Percentiles rank a stretch among this genome's conserved stretches.
Conservation (phyloP, 2,113 vertebrate species). For the Macquaria ambigua region DNA sequence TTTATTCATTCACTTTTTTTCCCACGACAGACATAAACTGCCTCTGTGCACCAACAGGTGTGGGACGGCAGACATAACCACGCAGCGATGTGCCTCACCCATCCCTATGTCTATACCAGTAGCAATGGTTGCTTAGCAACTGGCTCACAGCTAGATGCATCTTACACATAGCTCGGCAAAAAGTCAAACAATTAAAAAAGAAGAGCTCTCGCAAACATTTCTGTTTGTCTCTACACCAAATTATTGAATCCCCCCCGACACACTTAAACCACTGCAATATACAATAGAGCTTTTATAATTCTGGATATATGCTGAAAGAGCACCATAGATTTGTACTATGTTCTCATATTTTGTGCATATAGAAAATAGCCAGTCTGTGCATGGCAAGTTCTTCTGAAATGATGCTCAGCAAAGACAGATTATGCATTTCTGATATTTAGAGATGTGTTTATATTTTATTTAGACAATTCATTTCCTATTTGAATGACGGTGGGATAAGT, state of each 20-base stretch:
- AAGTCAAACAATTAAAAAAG: conserved; percentile 67
- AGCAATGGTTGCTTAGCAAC: conserved; percentile 83
- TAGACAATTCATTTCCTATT: conserved; percentile 82
- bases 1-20: conserved; percentile 28
- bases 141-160: conserved; percentile 69
- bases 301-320: conserved; percentile 11
- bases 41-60: conserved; percentile 65
- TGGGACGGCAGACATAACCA: conserved; percentile 40
- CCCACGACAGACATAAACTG: conserved; percentile 1
- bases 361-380: conserved; percentile 63
- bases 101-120: conserved; percentile 62
- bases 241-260: conserved; percentile 59
- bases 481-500: conserved; percentile 74
- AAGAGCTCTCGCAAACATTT: conserved; percentile 41
- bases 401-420: conserved; percentile 73
- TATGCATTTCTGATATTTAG: conserved; percentile 87
- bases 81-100: conserved; percentile 58
- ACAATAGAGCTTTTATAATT: conserved; percentile 23
- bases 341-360: conserved; percentile 39
- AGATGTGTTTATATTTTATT: conserved; percentile 88
- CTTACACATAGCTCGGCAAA: conserved; percentile 64
- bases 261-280: conserved; percentile 23
- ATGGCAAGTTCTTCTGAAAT: conserved; percentile 84
- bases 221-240: conserved; percentile 46
- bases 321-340: conserved; percentile 34